Evolutionary conservation across 2,797 vertebrate species (phyloP).

Genomic region (Threskiornis aethiopicus): DNA sequence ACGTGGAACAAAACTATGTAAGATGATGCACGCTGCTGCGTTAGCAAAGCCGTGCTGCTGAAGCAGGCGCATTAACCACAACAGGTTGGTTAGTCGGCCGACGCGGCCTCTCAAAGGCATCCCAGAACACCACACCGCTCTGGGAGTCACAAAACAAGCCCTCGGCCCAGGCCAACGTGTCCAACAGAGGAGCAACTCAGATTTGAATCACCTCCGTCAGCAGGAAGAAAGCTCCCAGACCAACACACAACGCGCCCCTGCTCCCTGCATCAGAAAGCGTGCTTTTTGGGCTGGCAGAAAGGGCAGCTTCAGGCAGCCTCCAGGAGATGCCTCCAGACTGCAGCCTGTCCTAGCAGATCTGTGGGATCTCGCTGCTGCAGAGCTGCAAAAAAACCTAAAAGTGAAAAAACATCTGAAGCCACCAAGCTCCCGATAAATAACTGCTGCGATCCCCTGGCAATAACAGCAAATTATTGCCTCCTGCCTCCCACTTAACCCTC

Average conservation of each 20-base stretch:
- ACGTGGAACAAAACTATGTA: neutral
- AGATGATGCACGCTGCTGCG: neutral
- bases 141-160: neutral
- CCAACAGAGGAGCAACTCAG: neutral
- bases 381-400: neutral
- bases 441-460: neutral
- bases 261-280: accelerated
- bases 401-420: neutral
- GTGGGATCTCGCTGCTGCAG: neutral
- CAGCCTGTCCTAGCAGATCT: neutral
- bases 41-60: neutral
- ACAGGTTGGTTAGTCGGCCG: neutral
- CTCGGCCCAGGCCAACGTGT: neutral
- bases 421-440: neutral
- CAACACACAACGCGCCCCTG: accelerated
- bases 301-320: neutral
- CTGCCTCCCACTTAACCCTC: neutral
- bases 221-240: neutral
- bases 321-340: neutral
- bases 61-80: neutral
- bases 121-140: neutral
- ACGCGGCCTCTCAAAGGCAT: neutral
- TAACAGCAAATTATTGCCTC: neutral
- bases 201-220: neutral
- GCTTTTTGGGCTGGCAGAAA: neutral